Conservation (phyloP, 2,113 vertebrate species). For the Hypanus sabinus region DNA sequence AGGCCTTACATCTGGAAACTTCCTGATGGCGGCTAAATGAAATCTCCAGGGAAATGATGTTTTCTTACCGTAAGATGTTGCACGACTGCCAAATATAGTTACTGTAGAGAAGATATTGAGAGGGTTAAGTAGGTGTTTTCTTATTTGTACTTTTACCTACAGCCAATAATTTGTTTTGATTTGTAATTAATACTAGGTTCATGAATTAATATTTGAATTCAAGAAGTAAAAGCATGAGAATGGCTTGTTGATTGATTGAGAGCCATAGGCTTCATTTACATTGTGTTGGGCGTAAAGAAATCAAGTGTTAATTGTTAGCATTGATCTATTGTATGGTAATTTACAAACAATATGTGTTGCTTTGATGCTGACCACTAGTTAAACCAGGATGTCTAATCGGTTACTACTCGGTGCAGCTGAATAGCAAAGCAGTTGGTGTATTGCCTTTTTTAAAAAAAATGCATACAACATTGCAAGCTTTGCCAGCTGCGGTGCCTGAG, state of each 20-base stretch:
- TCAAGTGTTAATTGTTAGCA: neutral
- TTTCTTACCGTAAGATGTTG: neutral
- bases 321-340: neutral
- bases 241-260: neutral
- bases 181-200: neutral
- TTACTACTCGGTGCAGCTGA: too few species aligned
- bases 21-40: neutral
- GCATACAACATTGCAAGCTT: too few species aligned
- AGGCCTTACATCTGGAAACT: neutral
- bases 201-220: neutral
- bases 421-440: too few species aligned
- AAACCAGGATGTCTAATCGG: too few species aligned
- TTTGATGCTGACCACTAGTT: neutral
- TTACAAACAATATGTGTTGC: neutral
- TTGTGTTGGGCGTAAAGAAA: neutral
- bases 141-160: neutral
- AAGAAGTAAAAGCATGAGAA: neutral
- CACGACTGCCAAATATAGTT: neutral
- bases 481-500: too few species aligned
- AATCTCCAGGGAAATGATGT: neutral
- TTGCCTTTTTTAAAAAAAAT: too few species aligned
- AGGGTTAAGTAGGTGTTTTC: neutral
- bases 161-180: neutral
- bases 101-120: neutral
- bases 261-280: neutral